Percentiles rank a stretch among this genome's conserved stretches.
Evolutionary conservation across 2,888 invertebrate species (phyloP).

Genomic region (Mechanitis mazaeus): DNA sequence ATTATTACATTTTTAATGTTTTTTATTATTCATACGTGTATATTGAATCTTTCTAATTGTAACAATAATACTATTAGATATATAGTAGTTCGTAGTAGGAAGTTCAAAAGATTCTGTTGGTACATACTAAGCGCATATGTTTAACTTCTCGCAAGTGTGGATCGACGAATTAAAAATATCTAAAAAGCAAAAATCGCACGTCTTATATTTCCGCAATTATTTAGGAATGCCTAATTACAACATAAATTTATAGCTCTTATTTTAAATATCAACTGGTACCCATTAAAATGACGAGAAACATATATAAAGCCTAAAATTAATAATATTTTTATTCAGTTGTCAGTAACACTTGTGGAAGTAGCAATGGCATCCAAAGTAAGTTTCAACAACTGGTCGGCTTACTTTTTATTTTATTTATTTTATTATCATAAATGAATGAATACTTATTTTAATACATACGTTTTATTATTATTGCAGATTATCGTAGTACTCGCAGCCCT

Average conservation of each 20-base stretch:
- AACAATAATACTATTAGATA: no score
- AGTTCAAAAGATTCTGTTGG: no score
- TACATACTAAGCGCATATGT: no score
- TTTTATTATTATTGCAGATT: constrained; percentile 43
- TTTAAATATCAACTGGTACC: constrained; percentile 54
- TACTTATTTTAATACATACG: no score
- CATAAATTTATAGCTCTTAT: constrained; percentile 23
- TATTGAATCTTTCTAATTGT: no score
- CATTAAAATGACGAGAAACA: constrained; percentile 31
- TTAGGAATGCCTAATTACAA: constrained; percentile 23
- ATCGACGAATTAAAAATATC: no score
- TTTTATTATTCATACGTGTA: no score
- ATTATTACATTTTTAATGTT: no score
- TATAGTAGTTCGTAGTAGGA: no score
- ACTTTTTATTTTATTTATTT: no score
- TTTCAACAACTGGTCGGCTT: neutral
- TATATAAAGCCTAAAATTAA: constrained; percentile 55
- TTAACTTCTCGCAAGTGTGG: no score
- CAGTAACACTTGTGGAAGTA: constrained; percentile 49
- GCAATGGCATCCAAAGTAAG: constrained; percentile 69
- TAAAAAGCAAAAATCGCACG: constrained; percentile 20
- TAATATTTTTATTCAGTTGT: constrained; percentile 49
- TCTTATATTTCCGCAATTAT: constrained; percentile 43
- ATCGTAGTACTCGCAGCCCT: constrained; percentile 59
- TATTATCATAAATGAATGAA: neutral